These are phyloP conservation scores for Enteromius fasciolatus DNA, from an alignment of 2,797 vertebrate genomes.

Conservation along the genomic window DNA sequence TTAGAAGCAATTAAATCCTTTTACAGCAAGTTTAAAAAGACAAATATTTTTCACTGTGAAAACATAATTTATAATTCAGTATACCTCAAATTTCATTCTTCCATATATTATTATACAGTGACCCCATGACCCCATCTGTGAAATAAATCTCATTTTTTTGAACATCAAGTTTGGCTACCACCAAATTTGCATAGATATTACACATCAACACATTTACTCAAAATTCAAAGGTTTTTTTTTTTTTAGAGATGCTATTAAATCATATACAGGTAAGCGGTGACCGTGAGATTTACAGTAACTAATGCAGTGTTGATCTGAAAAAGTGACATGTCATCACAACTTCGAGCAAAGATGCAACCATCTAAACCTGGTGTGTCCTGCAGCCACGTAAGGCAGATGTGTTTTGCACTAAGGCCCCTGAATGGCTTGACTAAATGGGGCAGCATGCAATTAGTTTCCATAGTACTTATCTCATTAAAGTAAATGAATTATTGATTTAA, in stretches of 20 bases:
- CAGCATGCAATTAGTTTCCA: slow-evolving; percentile 93
- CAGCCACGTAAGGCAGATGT: slow-evolving; percentile 74
- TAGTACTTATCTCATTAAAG: slow-evolving; percentile 99
- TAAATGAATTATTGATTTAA: slow-evolving; percentile 99
- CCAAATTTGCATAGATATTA: slow-evolving; percentile 53
- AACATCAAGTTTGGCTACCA: slow-evolving; percentile 31
- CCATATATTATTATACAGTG: background rate
- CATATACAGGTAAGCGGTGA: slow-evolving; percentile 18
- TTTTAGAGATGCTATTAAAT: slow-evolving; percentile 14
- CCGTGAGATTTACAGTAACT: slow-evolving; percentile 35
- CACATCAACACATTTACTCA: slow-evolving; percentile 44
- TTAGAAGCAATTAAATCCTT: slow-evolving; percentile 30
- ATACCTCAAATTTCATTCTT: slow-evolving; percentile 8
- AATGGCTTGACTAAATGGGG: slow-evolving; percentile 88
- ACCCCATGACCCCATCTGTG: slow-evolving; percentile 9
- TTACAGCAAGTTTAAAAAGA: background rate
- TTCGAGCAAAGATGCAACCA: background rate
- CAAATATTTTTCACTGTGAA: background rate
- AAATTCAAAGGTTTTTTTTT: slow-evolving; percentile 28
- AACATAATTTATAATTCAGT: background rate
- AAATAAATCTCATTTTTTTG: slow-evolving; percentile 16
- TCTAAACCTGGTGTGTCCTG: slow-evolving; percentile 65
- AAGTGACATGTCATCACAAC: slow-evolving; percentile 29
- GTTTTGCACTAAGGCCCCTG: slow-evolving; percentile 81
- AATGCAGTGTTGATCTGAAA: slow-evolving; percentile 35